Base-by-base conservation (phyloP, 2,113 vertebrate species). In the Suncus etruscus region DNA sequence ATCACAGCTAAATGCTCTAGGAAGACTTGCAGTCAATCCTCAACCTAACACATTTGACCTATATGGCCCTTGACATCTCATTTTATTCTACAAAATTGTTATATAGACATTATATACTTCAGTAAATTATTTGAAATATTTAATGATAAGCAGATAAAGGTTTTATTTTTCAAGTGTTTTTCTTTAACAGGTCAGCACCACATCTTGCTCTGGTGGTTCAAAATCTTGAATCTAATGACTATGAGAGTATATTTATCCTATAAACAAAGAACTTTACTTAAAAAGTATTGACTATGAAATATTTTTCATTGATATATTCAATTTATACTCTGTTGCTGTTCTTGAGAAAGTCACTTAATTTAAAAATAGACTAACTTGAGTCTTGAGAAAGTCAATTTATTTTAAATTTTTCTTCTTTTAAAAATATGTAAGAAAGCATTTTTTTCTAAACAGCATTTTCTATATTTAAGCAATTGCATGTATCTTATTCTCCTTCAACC, bases 391-490 rank as follows among this genome's bases (percentile, higher is more conserved):
- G 50, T 12, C 10, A 72, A 32, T 27, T 14, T 25, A 83, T 11
- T 61, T 54, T n/a, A 65, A 39, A 48, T 10, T 15, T 72, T 70
- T 61, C 22, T 20, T 74, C 8, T 31, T 63, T 70, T 48, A 63
- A n/a, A 47, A 66, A 58, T 15, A 0, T 61, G 14, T 25, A 72
- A 80, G 91, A 58, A 91, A 91, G 18, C 51, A 87, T 63, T 84
- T 15, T 54, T 91, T 90, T 86, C 63, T 39, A 0, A 87, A 88
- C 73, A 7, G 0, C 3, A 61, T 95, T 95, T 89, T 96, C 90
- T 91, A 50, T 95, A 70, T 94, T 96, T 95, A 93, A 89, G 78
- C 68, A 79, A 48, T 91, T 96, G 90, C 75, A 68, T 39, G 61
- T 74, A 87, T 84, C 81, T 96, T 18, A 88, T 84, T 96, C 93